These are phyloP conservation scores for Drosophila kambysellisi DNA, from an alignment of 2,888 invertebrate genomes.

Conservation along the genomic window DNA sequence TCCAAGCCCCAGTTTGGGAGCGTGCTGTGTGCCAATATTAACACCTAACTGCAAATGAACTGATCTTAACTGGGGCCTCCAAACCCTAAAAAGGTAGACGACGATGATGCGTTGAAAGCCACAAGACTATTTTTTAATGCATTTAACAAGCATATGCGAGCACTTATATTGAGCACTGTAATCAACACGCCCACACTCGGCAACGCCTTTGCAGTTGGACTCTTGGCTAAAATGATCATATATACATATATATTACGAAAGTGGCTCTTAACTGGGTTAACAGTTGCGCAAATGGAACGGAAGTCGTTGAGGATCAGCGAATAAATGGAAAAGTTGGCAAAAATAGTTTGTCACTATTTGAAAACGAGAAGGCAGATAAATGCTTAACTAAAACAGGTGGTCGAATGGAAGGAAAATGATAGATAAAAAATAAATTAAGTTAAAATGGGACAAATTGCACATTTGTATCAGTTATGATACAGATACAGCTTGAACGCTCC, in stretches of 20 bases:
- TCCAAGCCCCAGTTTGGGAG: conserved; percentile 52
- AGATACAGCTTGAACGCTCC: not conserved
- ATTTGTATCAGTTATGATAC: not conserved
- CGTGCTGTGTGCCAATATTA: conserved; percentile 68
- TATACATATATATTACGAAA: conserved; percentile 24
- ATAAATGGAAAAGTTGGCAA: not conserved
- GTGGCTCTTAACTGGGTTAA: conserved; percentile 63
- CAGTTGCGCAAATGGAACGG: conserved; percentile 70
- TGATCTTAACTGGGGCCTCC: conserved; percentile 37
- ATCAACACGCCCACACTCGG: conserved; percentile 72
- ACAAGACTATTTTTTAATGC: conserved; percentile 60
- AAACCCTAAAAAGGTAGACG: conserved; percentile 17
- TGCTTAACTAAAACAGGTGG: not conserved
- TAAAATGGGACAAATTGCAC: not conserved
- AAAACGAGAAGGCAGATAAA: not conserved
- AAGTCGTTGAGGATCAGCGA: conserved; percentile 47
- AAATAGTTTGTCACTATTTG: not conserved
- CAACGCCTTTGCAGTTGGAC: conserved; percentile 30
- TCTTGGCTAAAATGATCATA: conserved; percentile 15
- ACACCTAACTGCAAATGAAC: conserved; percentile 65
- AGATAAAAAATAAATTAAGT: not conserved
- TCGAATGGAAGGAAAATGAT: not conserved
- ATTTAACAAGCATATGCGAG: conserved; percentile 60
- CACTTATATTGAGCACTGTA: conserved; percentile 56
- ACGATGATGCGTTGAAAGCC: conserved; percentile 56